Percentiles rank a stretch among this genome's conserved stretches.
Evolutionary conservation across 2,797 vertebrate genomes (phyloP).

Genomic region (Acomys russatus): DNA sequence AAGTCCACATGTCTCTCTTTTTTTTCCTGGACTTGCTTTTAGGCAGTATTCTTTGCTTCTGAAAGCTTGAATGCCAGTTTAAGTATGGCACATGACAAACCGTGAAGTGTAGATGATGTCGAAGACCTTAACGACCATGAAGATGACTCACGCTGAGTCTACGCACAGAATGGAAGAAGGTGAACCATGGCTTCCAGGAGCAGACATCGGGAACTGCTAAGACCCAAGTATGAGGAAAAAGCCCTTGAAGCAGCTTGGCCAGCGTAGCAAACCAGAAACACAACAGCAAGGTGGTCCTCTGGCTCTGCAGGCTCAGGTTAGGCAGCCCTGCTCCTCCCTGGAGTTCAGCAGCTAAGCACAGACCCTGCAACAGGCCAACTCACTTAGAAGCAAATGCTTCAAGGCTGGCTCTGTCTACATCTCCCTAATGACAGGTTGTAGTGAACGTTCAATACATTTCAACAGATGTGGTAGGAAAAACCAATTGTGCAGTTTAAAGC

Average conservation of each 20-base stretch:
- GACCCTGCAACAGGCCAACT: background rate
- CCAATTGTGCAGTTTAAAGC: constrained; percentile 35
- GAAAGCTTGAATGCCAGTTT: background rate
- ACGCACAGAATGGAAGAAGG: background rate
- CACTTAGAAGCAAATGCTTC: background rate
- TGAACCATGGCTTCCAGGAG: background rate
- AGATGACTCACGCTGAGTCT: background rate
- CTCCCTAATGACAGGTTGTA: constrained; percentile 61
- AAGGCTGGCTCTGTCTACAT: background rate
- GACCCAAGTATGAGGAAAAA: background rate
- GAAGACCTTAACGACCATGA: background rate
- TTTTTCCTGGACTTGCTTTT: constrained; percentile 35
- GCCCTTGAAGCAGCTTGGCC: background rate
- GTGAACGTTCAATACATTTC: constrained; percentile 58
- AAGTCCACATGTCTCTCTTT: background rate
- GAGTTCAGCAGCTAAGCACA: background rate
- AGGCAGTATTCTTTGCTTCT: constrained; percentile 14
- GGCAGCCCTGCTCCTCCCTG: background rate
- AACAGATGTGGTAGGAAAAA: constrained; percentile 54
- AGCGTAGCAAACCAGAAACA: background rate
- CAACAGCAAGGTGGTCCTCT: background rate
- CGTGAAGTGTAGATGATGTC: background rate
- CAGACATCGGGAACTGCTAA: background rate
- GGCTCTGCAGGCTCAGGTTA: background rate
- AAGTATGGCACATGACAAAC: background rate